Base-by-base conservation (phyloP, 2,888 invertebrate species). In the Morpho helenor region DNA sequence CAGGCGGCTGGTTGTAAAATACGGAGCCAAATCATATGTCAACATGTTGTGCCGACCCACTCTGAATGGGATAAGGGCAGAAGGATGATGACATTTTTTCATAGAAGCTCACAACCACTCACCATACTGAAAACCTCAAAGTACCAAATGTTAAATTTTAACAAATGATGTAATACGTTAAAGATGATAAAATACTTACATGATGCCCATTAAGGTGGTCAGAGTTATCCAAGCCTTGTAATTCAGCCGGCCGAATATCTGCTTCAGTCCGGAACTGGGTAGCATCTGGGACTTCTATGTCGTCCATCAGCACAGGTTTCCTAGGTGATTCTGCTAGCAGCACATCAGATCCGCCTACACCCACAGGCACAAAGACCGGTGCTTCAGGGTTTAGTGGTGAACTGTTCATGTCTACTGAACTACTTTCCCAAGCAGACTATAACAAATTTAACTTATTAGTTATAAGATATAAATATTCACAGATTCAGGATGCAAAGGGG, bases 341-440 rank as follows among this genome's bases (percentile, higher is more conserved):
- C 51, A 86, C 77, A 63, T 91, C 91, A 0, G 91, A 82, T 7
- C 92, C 91, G 7, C 87, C 83, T 31, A 87, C 85, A 1, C 87
- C 79, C 45, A 93, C 92, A 7, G 96, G 96, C 60, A 96, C 92
- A 81, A 96, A 96, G 84, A 96, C 96, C n/a, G 95, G 94, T 16
- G 96, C 96, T 72, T 96, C 94, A 0, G 96, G 96, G 88, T 96
- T 97, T 67, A 96, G 82, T 61, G 94, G 95, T 48, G 95, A 96
- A 57, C 95, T 96, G 87, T 94, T 94, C 86, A 94, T 93, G 74
- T 93, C 93, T 71, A 91, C 87, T 60, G 89, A 89, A 75, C 88
- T 88, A 65, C 76, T 87, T 70, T 90, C 90, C 82, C 86, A 89
- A 66, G 87, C 87, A 61, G 89, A 89, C 89, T 90, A 48, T n/a